Evolutionary conservation across 2,888 invertebrate genomes (phyloP).

Genomic region (Pterostichus niger): DNA sequence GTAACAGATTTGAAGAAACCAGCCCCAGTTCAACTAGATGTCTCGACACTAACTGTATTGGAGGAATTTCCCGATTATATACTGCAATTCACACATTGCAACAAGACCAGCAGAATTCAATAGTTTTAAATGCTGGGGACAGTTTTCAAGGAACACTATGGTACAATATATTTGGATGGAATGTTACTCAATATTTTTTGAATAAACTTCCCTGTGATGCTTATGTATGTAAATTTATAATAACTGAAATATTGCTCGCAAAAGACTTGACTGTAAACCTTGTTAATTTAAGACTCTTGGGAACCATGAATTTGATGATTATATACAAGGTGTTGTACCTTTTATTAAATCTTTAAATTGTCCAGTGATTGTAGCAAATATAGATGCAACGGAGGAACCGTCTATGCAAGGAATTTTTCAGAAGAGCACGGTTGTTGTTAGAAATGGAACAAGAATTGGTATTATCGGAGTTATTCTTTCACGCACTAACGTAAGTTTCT

Average conservation of each 20-base stretch:
- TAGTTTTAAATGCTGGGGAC: constrained; percentile 91
- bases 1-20: constrained; percentile 79
- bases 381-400: constrained; percentile 84
- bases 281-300: constrained; percentile 80
- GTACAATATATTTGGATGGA: constrained; percentile 87
- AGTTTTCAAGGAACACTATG: constrained; percentile 91
- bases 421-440: constrained; percentile 81
- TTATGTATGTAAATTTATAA: constrained; percentile 79
- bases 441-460: constrained; percentile 83
- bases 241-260: too few species aligned
- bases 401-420: constrained; percentile 79
- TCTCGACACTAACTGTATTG: constrained; percentile 81
- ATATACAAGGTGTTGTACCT: constrained; percentile 83
- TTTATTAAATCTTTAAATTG: constrained; percentile 82
- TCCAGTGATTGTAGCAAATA: constrained; percentile 85
- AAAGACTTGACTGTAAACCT: neutral
- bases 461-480: constrained; percentile 86
- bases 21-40: constrained; percentile 80
- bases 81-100: constrained; percentile 76
- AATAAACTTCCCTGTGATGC: constrained; percentile 88
- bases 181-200: constrained; percentile 86
- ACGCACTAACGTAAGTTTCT: constrained; percentile 76
- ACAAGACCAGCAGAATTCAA: constrained; percentile 79
- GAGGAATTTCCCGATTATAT: constrained; percentile 85
- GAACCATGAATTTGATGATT: constrained; percentile 90